These are phyloP conservation scores for Orthosia incerta DNA, from an alignment of 2,888 invertebrate genomes.

Conservation along the genomic window DNA sequence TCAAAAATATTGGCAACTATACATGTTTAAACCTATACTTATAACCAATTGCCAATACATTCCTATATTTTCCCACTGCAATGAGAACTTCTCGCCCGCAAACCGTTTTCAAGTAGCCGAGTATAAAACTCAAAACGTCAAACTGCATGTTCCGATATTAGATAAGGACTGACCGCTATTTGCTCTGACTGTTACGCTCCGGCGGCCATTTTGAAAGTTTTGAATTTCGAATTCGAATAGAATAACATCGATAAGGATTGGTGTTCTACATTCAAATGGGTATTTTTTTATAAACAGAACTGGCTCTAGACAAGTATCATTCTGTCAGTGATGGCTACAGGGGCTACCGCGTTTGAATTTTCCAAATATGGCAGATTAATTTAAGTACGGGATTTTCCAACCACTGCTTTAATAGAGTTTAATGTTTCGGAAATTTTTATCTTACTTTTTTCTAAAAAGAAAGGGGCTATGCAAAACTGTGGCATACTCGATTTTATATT, in stretches of 20 bases:
- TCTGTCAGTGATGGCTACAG: too few species aligned
- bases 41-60: constrained; percentile 2
- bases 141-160: constrained; percentile 35
- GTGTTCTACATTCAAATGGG: background rate
- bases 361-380: too few species aligned
- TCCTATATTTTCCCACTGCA: background rate
- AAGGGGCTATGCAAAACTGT: too few species aligned
- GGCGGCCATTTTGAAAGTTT: constrained; percentile 40
- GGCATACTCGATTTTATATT: too few species aligned
- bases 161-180: constrained; percentile 42
- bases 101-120: constrained; percentile 38
- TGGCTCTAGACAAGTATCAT: background rate
- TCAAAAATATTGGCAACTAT: background rate
- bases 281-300: background rate
- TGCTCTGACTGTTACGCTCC: constrained; percentile 27
- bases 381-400: too few species aligned
- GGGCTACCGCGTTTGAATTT: too few species aligned
- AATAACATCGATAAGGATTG: constrained; percentile 1
- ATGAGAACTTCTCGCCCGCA: constrained; percentile 8
- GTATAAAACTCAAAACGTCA: constrained; percentile 47
- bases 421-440: too few species aligned
- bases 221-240: constrained; percentile 45
- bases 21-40: background rate
- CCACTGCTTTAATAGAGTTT: too few species aligned
- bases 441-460: too few species aligned